Evolutionary conservation across 2,113 vertebrate species (phyloP).

Genomic region (Ammospiza nelsoni): DNA sequence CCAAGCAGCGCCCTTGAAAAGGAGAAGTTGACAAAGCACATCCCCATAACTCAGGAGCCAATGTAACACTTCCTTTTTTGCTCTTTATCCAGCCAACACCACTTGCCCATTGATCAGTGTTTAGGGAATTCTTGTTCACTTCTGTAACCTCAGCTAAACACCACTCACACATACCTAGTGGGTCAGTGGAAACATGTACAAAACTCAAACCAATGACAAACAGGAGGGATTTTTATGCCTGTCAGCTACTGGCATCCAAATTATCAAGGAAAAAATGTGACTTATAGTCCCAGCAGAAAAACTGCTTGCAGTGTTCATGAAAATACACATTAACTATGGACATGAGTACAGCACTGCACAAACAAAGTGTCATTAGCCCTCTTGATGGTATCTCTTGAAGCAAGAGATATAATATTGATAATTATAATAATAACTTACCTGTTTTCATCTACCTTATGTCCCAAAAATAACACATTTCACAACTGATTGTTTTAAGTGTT

Average conservation of each 20-base stretch:
- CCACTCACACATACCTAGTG: background rate
- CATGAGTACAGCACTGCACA: background rate
- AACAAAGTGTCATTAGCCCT: background rate
- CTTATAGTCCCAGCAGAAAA: background rate
- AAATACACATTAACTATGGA: background rate
- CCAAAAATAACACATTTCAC: background rate
- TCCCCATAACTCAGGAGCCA: background rate
- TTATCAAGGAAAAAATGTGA: background rate
- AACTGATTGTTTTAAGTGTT: background rate
- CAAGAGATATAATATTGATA: background rate
- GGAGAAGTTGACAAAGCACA: background rate
- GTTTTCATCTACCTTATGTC: background rate
- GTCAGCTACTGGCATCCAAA: background rate
- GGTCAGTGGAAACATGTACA: background rate
- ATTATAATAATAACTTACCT: background rate
- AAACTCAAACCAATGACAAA: background rate
- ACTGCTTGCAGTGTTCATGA: background rate
- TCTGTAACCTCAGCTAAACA: background rate
- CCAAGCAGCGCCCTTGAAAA: background rate
- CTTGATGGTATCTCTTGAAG: background rate
- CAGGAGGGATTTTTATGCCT: accelerated
- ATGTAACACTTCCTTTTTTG: accelerated
- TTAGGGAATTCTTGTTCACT: background rate
- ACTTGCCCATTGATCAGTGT: background rate
- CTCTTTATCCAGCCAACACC: background rate